Percentiles rank a stretch among this genome's conserved stretches.
These are phyloP conservation scores for Drepana falcataria DNA, from an alignment of 2,888 invertebrate genomes.

Conservation along the genomic window DNA sequence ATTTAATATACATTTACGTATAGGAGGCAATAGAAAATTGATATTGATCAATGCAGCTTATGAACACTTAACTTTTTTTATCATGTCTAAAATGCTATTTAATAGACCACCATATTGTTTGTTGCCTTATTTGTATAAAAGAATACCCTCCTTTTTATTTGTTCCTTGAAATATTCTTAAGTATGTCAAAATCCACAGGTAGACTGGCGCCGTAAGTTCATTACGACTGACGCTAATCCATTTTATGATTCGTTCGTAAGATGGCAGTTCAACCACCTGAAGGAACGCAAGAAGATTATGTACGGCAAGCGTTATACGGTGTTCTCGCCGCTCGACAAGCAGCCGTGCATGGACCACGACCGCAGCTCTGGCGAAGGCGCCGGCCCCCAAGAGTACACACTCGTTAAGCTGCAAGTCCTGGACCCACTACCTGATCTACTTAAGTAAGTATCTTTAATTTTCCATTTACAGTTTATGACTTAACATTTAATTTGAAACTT, in stretches of 20 bases:
- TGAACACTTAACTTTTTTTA: too few relatives aligned
- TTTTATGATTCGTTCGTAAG: slow-evolving; percentile 98
- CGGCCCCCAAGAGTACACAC: slow-evolving; percentile 98
- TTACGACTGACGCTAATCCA: slow-evolving; percentile 98
- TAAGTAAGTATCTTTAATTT: slow-evolving; percentile 65
- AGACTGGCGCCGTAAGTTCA: slow-evolving; percentile 98
- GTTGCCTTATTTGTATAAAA: too few relatives aligned
- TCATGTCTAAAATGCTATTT: too few relatives aligned
- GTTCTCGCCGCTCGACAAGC: slow-evolving; percentile 96
- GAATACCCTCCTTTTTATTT: too few relatives aligned
- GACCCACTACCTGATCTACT: slow-evolving; percentile 85
- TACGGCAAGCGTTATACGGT: slow-evolving; percentile 98
- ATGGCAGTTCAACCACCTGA: slow-evolving; percentile 96
- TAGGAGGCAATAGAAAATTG: too few relatives aligned
- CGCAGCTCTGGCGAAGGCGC: slow-evolving; percentile 97
- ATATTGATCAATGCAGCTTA: too few relatives aligned
- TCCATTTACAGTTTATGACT: not conserved
- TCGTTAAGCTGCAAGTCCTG: slow-evolving; percentile 93
- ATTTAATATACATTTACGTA: too few relatives aligned
- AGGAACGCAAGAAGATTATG: slow-evolving; percentile 91
- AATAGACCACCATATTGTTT: too few relatives aligned
- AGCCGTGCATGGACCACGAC: slow-evolving; percentile 99
- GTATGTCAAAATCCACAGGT: slow-evolving; percentile 74
- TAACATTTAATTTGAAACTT: not conserved
- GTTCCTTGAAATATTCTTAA: not conserved